Base-by-base conservation (phyloP, 1,140 invertebrate genomes). In the Hestina assimilis region DNA sequence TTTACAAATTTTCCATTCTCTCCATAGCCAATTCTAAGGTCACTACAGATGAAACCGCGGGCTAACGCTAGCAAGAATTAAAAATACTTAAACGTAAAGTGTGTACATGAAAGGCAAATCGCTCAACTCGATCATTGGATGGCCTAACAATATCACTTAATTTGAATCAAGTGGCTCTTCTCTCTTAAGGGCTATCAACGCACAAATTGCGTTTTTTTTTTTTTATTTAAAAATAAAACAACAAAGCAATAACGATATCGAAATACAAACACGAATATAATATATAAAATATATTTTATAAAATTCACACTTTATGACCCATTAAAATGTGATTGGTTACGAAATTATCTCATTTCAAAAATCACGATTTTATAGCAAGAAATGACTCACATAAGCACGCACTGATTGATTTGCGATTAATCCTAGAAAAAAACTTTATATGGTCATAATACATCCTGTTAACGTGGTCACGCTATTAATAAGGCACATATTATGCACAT, bases 81-180 rank as follows among this genome's bases (percentile, higher is more conserved):
- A 11, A 31, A 31, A 31, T 11, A 11, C 11, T 11, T 5, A 11
- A 33, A 14, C 4, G 15, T 7, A 11, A 19, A 38, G 33, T 38
- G 33, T 19, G 6, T 15, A 54, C 45, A 31, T 20, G 29, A 20
- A 38, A 28, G 12, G 15, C 24, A 55, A 47, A 47, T 40, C 31
- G 24, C 11, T 47, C 28, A 26, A 38, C 19, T 45, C 41, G 33
- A 35, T 20, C 45, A 45, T 56, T 41, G 31, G 42, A 33, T 33
- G 33, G 42, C 33, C 33, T 42, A 41, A 29, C 24, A 41, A 40
- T 41, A 48, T 40, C 43, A 48, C 35, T 57, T 42, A 46, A 31
- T 54, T 60, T 48, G 47, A 60, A 60, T 60, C 28, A 38, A 50
- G 55, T 48, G 55, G 15, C 45, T 26, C 46, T 58, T 28, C 31